phyloP scores from a whole-genome alignment of 2,888 invertebrate species.

The Allygus modestus region DNA sequence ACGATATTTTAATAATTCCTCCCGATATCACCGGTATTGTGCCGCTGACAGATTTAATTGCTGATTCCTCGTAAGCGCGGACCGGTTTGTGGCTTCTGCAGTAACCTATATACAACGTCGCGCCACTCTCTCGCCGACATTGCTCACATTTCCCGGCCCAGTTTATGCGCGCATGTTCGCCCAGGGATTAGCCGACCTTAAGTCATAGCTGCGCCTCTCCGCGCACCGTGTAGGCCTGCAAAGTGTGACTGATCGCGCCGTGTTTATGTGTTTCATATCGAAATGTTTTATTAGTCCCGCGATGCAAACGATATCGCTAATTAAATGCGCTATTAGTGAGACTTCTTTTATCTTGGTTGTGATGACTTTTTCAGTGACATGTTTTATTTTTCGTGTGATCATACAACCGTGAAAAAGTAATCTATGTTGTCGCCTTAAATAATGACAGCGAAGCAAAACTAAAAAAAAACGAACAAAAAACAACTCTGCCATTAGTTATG shows the following conservation, averaged over 20 bases:
- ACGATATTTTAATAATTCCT: conserved; percentile 47
- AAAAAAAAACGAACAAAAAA: no score
- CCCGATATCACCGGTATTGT: conserved; percentile 46
- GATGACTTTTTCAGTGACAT: no score
- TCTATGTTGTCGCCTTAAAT: no score
- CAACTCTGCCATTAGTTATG: no score
- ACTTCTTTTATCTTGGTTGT: no score
- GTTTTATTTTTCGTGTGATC: no score
- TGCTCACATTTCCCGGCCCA: conserved; percentile 13
- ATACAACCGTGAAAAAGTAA: no score
- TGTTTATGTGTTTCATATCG: no score
- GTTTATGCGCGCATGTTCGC: conserved; percentile 23
- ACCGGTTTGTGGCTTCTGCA: conserved; percentile 38
- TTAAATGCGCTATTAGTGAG: no score
- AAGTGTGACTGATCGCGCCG: neutral
- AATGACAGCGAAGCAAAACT: no score
- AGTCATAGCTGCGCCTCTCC: neutral
- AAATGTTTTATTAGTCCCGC: no score
- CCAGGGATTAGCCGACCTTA: neutral
- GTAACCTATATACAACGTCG: conserved; percentile 33
- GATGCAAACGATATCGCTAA: no score
- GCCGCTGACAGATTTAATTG: conserved; percentile 49
- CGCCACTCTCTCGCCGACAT: neutral
- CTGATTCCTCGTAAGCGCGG: neutral
- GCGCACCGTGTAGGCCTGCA: conserved; percentile 1